phyloP scores from a whole-genome alignment of 2,797 vertebrate genomes.

The Sebastes variabilis region DNA sequence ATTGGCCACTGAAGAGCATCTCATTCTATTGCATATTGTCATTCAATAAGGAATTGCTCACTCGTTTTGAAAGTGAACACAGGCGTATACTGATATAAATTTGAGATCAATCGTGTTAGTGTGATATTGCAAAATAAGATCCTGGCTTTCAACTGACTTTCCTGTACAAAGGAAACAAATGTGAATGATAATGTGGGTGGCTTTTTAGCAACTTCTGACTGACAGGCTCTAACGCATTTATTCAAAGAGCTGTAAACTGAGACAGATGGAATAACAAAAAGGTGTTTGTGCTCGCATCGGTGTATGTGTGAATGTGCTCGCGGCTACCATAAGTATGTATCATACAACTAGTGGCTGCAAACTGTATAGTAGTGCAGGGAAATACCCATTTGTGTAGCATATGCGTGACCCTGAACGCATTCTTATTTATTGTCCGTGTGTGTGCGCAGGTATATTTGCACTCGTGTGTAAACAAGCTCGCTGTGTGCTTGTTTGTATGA shows the following conservation, averaged over 20 bases:
- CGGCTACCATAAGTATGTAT: not conserved
- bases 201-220: conserved; percentile 43
- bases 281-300: conserved; percentile 21
- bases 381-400: conserved; percentile 1
- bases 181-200: not conserved
- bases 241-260: conserved; percentile 32
- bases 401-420: not conserved
- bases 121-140: not conserved
- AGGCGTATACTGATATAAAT: not conserved
- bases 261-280: conserved; percentile 44
- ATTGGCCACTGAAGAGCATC: not conserved
- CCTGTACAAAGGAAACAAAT: not conserved
- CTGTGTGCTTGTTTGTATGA: conserved; percentile 47
- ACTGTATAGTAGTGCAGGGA: not conserved
- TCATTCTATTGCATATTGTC: not conserved
- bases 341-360: not conserved
- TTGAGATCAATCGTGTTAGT: not conserved
- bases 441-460: conserved; percentile 15
- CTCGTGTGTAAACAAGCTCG: conserved; percentile 24
- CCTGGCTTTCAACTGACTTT: not conserved
- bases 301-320: conserved; percentile 13
- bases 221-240: conserved; percentile 42
- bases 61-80: not conserved
- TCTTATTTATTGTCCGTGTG: conserved; percentile 12
- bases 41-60: not conserved